These are phyloP conservation scores for Axea sp. DNA, from an alignment of 2,888 invertebrate species.

Conservation along the genomic window DNA sequence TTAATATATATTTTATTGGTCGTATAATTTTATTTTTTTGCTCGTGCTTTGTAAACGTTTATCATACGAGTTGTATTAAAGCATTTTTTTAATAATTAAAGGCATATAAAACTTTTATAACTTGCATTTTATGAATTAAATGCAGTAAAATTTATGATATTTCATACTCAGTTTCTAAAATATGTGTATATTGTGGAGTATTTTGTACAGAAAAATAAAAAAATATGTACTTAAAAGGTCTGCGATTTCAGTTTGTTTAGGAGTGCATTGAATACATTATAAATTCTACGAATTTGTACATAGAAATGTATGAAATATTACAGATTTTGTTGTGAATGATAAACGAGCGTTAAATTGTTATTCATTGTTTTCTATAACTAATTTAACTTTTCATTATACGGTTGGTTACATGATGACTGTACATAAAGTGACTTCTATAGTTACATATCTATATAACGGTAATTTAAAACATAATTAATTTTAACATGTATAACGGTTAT, in stretches of 20 bases:
- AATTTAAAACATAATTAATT: too few relatives aligned
- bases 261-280: slow-evolving; percentile 14
- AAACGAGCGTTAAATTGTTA: slow-evolving; percentile 36
- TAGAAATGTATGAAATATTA: slow-evolving; percentile 44
- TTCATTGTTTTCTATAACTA: slow-evolving; percentile 26
- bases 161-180: slow-evolving; percentile 40
- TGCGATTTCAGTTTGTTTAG: too few relatives aligned
- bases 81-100: slow-evolving; percentile 46
- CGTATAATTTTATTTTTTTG: too few relatives aligned
- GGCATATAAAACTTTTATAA: slow-evolving; percentile 31
- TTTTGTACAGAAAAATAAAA: slow-evolving; percentile 3
- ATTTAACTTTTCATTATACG: slow-evolving; percentile 22
- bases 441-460: too few relatives aligned
- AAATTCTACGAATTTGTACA: slow-evolving; percentile 30
- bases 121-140: slow-evolving; percentile 51
- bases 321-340: slow-evolving; percentile 37
- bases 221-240: too few relatives aligned
- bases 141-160: slow-evolving; percentile 50
- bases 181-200: slow-evolving; percentile 9
- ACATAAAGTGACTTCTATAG: slow-evolving; percentile 36
- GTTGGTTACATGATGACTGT: slow-evolving; percentile 22
- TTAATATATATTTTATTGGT: slow-evolving; percentile 4
- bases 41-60: slow-evolving; percentile 33
- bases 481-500: too few relatives aligned
- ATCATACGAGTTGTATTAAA: slow-evolving; percentile 15